A percentile compares a stretch with the other conserved stretches of the same genome.
phyloP scores from a whole-genome alignment of 2,113 vertebrate genomes.

The Polypterus senegalus region DNA sequence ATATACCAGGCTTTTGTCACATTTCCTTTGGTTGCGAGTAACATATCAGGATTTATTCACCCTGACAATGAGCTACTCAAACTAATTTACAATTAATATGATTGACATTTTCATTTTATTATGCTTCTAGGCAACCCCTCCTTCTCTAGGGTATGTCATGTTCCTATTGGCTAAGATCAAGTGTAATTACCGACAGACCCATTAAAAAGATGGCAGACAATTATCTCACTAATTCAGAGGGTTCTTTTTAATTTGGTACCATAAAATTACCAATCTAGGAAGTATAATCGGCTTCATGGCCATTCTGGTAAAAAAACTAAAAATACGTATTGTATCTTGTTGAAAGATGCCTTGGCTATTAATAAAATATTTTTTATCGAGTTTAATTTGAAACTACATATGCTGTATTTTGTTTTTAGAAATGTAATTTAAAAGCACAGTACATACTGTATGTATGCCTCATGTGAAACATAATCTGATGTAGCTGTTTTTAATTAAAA shows the following conservation, averaged over 20 bases:
- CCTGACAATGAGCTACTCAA: slow-evolving; percentile 78
- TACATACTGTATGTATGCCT: too few relatives aligned
- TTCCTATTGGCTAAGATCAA: slow-evolving; percentile 30
- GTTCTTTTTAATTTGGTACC: slow-evolving; percentile 81
- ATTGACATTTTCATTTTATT: slow-evolving; percentile 69
- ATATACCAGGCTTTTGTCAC: slow-evolving; percentile 7
- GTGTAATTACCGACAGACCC: slow-evolving; percentile 61
- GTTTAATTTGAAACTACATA: too few relatives aligned
- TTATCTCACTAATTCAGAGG: slow-evolving; percentile 83
- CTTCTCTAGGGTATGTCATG: slow-evolving; percentile 21
- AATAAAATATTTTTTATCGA: too few relatives aligned
- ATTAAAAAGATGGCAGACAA: slow-evolving; percentile 69
- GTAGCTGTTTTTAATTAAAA: too few relatives aligned
- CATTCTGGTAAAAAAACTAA: slow-evolving; percentile 29
- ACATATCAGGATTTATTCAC: slow-evolving; percentile 69
- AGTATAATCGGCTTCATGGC: slow-evolving; percentile 37
- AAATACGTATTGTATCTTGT: slow-evolving; percentile 19
- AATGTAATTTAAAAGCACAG: too few relatives aligned
- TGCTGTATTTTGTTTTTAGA: too few relatives aligned
- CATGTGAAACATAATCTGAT: too few relatives aligned
- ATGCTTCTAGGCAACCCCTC: slow-evolving; percentile 19
- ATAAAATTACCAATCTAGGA: slow-evolving; percentile 72
- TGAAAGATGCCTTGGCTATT: too few relatives aligned
- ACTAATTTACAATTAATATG: slow-evolving; percentile 92
- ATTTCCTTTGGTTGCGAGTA: slow-evolving; percentile 25